Evolutionary conservation across 2,797 vertebrate genomes (phyloP), one percentile per base, ranked within the genome.

Genomic region (Diplodus puntazzo): DNA sequence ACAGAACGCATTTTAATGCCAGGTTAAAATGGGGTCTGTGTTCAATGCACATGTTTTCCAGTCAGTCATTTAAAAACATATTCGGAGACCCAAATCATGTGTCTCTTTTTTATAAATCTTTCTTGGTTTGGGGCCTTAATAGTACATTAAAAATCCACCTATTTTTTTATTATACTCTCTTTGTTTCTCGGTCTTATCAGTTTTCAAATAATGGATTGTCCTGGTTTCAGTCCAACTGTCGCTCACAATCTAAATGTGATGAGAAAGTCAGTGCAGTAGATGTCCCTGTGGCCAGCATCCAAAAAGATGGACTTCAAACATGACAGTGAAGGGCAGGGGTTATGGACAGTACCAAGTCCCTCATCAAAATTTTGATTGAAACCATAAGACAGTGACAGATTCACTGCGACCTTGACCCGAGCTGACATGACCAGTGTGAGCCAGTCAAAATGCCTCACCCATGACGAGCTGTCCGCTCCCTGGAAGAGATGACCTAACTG

Each of bases 351-450:
- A 88, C 80, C 89, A 83, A 87, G 85, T 92, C 92, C 83, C 86
- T 89, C 88, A 90, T 94, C 92, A 91, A 78, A 88, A 82, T 73
- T 90, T 82, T 86, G 92, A 94, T 89, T 87, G 77, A 90, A 92
- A 87, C 85, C 89, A 90, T 93, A 92, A 92, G 87, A 92, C 88
- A 78, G 82, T 88, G 92, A 91, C 86, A 92, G 87, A 90, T 78
- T 86, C 81, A 58, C 49, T 20, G 16, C 87, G 90, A 91, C 92
- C 93, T 90, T 89, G 91, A 91, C 89, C 90, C 60, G 1, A 59
- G 81, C 60, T 87, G 88, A 92, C 90, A 88, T 82, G 88, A 79
- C 78, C 11, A 8, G 64, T 68, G 62, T 55, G 68, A 79, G 67
- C 49, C 77, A 82, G 76, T 89, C 85, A 78, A 63, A 76, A 77